Base-by-base conservation (phyloP, 2,888 invertebrate genomes). In the Clepsis dumicolana region DNA sequence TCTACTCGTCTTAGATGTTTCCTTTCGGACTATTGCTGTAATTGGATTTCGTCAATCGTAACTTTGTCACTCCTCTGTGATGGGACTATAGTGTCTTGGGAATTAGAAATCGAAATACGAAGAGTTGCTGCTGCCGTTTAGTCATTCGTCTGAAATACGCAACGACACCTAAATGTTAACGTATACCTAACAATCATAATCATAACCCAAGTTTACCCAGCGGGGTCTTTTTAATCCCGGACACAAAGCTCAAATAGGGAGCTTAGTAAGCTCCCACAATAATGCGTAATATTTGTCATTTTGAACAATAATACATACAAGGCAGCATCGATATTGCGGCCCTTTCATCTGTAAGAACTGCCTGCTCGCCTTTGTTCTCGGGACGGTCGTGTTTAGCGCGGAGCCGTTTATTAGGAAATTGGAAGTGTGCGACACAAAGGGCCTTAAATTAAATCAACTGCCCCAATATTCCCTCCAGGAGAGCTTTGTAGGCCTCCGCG, bases 371-470 rank as follows among this genome's bases (percentile, higher is more conserved):
- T 84, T 88, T 87, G 87, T 87, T 89, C 89, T 87, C 83, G 79
- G 79, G 81, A 70, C 77, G 73, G 75, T 75, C 78, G 78, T 82
- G 79, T 84, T 84, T 84, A 85, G 84, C 75, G 80, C 77, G 76
- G 80, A 74, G 74, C 85, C 85, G 82, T 89, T 88, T 90, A 88
- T 89, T 87, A 84, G 84, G 82, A 85, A 86, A 87, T 89, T 87
- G 86, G 83, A 87, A 87, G 84, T 87, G 86, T 83, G 83, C 84
- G 83, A 81, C 86, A 88, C 87, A 90, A 90, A 90, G 87, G 89
- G 85, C 77, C 86, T 86, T 86, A 87, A 89, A 90, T 90, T 90
- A 88, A 91, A 91, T 89, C 89, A 87, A 86, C 82, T 82, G 81
- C 78, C 81, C 83, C 84, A 85, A 88, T 90, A 88, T 86, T 87